phyloP scores from a whole-genome alignment of 2,888 invertebrate genomes.

The Teleogryllus oceanicus region DNA sequence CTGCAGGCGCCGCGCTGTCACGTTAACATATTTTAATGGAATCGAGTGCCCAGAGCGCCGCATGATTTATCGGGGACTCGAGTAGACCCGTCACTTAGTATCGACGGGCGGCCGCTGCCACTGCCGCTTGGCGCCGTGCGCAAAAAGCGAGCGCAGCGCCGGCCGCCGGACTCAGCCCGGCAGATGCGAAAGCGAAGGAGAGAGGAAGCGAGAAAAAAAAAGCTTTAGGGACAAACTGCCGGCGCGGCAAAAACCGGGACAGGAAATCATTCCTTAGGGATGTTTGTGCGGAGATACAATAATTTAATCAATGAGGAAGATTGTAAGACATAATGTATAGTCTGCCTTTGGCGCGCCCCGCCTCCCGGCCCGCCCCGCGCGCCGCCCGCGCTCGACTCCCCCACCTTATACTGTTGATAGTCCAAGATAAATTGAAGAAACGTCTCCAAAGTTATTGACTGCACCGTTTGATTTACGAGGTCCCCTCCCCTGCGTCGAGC shows the following conservation, averaged over 20 bases:
- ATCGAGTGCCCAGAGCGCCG: not conserved
- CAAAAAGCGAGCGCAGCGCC: too few species aligned
- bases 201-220: too few species aligned
- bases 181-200: not conserved
- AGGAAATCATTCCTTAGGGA: not conserved
- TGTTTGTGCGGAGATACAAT: not conserved
- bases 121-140: too few species aligned
- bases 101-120: not conserved
- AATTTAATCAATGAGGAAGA: constrained; percentile 4
- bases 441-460: constrained; percentile 18
- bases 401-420: constrained; percentile 3
- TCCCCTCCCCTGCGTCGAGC: not conserved
- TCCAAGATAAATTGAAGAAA: constrained; percentile 18
- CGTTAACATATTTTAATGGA: constrained; percentile 5
- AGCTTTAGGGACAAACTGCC: not conserved
- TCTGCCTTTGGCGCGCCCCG: not conserved
- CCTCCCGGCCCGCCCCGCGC: too few species aligned
- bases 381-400: too few species aligned
- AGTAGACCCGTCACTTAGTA: not conserved
- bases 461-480: not conserved
- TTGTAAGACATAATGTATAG: constrained; percentile 12
- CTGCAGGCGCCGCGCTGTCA: not conserved
- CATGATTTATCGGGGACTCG: not conserved
- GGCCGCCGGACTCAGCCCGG: not conserved
- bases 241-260: not conserved